These are phyloP conservation scores for Drosophila melanogaster DNA, from an alignment of 1,140 invertebrate genomes.

Conservation along the genomic window Release_6_plus_ISO1_MT NT_037436.4:762501-763000, in stretches of 20 bases:
- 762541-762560: too few species aligned
- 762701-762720: constrained; percentile 51
- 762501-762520: neutral
- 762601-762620: constrained; percentile 60
- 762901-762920: constrained; percentile 67
- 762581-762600: constrained; percentile 39
- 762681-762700: constrained; percentile 71
- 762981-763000: constrained; percentile 25
- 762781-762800: constrained; percentile 76
- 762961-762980: constrained; percentile 7
- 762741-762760: constrained; percentile 50
- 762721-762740: constrained; percentile 13
- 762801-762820: constrained; percentile 77
- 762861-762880: constrained; percentile 48
- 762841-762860: constrained; percentile 69
- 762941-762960: constrained; percentile 53
- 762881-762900: constrained; percentile 62
- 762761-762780: constrained; percentile 73
- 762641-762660: constrained; percentile 79
- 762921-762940: neutral
- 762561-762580: too few species aligned
- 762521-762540: too few species aligned
- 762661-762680: constrained; percentile 65
- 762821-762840: constrained; percentile 66
- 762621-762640: constrained; percentile 75